Evolutionary conservation across 2,888 invertebrate genomes (phyloP).

Genomic region (Agonopterix heracliana): DNA sequence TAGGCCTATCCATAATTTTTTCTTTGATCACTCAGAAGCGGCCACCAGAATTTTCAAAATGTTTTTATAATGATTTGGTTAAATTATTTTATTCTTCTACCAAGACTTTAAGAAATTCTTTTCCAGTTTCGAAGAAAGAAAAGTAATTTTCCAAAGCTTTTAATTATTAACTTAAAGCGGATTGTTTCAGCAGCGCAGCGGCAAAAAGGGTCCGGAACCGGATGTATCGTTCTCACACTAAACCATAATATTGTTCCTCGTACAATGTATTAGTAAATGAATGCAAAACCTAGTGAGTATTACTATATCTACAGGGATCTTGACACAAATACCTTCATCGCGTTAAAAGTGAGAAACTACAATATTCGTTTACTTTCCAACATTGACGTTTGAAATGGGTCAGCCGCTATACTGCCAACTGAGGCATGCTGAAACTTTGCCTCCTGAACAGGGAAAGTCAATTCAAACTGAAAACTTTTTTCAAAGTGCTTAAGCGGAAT

Average conservation of each 20-base stretch:
- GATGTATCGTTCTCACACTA: too few species aligned
- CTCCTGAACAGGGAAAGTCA: constrained; percentile 59
- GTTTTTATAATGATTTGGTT: too few species aligned
- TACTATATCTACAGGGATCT: too few species aligned
- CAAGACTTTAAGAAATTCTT: neutral
- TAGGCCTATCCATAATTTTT: too few species aligned
- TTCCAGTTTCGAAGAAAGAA: neutral
- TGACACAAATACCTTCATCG: too few species aligned
- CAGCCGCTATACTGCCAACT: constrained; percentile 21
- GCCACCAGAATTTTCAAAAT: too few species aligned
- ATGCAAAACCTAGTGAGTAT: too few species aligned
- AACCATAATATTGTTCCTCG: too few species aligned
- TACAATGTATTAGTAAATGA: too few species aligned
- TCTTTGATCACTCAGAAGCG: too few species aligned
- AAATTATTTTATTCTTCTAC: too few species aligned
- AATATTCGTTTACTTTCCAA: constrained; percentile 5
- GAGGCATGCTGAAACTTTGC: constrained; percentile 42
- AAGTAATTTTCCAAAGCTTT: constrained; percentile 1
- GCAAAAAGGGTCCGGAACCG: constrained; percentile 1
- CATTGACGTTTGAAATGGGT: constrained; percentile 14
- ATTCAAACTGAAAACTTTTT: constrained; percentile 57
- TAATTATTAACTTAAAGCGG: constrained; percentile 1
- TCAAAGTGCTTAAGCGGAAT: constrained; percentile 36
- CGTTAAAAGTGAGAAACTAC: neutral
- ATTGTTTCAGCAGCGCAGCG: neutral